Base-by-base conservation (phyloP, 2,113 vertebrate species). In the Trachemys scripta region DNA sequence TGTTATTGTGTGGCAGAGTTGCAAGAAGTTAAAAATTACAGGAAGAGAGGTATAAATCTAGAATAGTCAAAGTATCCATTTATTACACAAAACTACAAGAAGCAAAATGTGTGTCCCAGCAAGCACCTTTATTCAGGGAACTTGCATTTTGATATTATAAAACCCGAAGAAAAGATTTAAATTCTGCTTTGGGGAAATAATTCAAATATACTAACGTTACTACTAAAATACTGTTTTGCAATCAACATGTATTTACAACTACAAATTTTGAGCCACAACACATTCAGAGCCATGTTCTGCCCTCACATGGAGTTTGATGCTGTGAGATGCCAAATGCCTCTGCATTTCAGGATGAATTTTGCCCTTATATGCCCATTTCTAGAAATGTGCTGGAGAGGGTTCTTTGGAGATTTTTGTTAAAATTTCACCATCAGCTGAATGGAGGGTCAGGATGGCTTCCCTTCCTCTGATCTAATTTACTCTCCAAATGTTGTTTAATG, bases 401-500 rank as follows among this genome's bases (percentile, higher is more conserved):
- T 91, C 85, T 93, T 88, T n/a, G 84, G 87, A 87, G 38, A 93
- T 65, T n/a, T 82, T 88, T 62, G 49, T 91, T 95, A 93, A 95
- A 94, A 91, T 91, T 82, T 84, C 69, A 51, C 54, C 85, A 79
- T 35, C 79, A 81, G 75, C 50, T 59, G 38, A n/a, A 4, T 29
- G 65, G 51, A 87, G 57, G 35, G 78, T 92, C 93, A 50, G 1
- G 5, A 29, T 7, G 35, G 35, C 45, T 93, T 89, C 92, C 79
- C 92, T 95, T 51, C 12, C 89, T 83, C 92, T 92, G 57, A 81
- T 91, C 90, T 96, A 95, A 89, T 31, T 93, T 82, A 87, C 85
- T 88, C 38, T 54, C 62, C 92, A 82, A 85, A 92, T 69, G 79
- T 47, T 90, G 81, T 95, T 93, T 96, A 94, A 95, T 97, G 92